Evolutionary conservation across 1,140 invertebrate genomes (phyloP), one percentile per base, ranked within the genome.

Genomic region (Fopius arisanus): DNA sequence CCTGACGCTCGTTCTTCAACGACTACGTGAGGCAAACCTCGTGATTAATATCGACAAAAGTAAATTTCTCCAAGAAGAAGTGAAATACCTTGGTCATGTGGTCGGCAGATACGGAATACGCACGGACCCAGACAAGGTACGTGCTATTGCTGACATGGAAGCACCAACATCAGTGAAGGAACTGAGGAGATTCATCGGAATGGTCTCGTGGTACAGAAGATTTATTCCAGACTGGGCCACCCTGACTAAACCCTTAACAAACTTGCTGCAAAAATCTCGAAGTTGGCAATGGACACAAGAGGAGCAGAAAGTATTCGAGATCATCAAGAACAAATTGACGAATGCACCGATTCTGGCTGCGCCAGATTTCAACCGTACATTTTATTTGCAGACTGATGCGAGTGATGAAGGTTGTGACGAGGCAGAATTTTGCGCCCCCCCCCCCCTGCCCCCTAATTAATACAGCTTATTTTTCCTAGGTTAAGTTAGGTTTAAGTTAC

Each of bases 171-270:
- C 69, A 31, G 1, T 43, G 2, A 82, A 78, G 48, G 67, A 83
- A n/a, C 54, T 86, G 9, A 83, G 81, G 75, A 62, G 70, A 26
- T 86, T 85, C 76, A 69, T 86, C n/a, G 84, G 82, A n/a, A 65
- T 85, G 10, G 43, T 77, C 5, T 37, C 70, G 0, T 89, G 83
- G 77, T 88, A 88, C 68, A 71, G 84, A 16, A 67, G 82, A 0
- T 87, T 88, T 48, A 81, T 88, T 7, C 73, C 74, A 1, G 80
- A 86, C 33, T 87, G 82, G 73, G 54, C 80, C 0, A 65, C 75
- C 21, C 70, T 84, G 10, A 78, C 77, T 12, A 43, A 23, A 16
- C 85, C 83, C 6, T 66, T 87, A 7, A 78, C 78, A 6, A 51
- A 59, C 19, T 33, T 84, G 7, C 43, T 81, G 0, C 77, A 77